Base-by-base conservation (phyloP, 2,888 invertebrate genomes). In the Pyrrhosoma nymphula region DNA sequence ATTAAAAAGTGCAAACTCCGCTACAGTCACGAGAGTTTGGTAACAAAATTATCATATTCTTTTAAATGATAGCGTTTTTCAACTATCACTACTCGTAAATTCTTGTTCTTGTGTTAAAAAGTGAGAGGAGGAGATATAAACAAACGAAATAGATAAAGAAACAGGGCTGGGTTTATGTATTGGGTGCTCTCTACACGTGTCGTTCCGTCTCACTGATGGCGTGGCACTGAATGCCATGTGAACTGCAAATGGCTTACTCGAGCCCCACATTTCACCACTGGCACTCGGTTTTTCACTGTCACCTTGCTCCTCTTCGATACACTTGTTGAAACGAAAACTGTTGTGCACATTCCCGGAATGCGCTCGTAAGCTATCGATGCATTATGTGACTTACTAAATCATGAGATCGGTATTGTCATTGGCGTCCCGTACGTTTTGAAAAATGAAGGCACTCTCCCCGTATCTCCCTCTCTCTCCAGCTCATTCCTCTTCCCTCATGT, bases 401-500 rank as follows among this genome's bases (percentile, higher is more conserved):
- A 82, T 35, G 10, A 23, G 69, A n/a, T n/a, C 35, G 82, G 82
- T 35, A 82, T 82, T 82, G 82, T 82, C 82, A 35, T 82, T 35
- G 82, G 82, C 30, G 82, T 82, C 16, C 35, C 18, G 82, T 35
- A 16, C 35, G 47, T 82, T 82, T 60, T 82, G 82, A 82, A 82
- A 82, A 82, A 82, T 82, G 82, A 82, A 82, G 82, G 82, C 30
- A 16, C 60, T n/a, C n/a, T n/a, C n/a, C n/a, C n/a, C n/a, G n/a
- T n/a, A n/a, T n/a, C n/a, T n/a, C n/a, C n/a, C n/a, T n/a, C n/a
- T n/a, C 14, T 82, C 82, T n/a, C 23, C 47, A 8, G 4, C 47
- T 47, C 47, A 47, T 47, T 47, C 47, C 47, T 47, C 47, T 47
- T 47, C 47, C 47, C 82, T 20, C 60, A 60, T 60, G 23, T 82